These are phyloP conservation scores for Brachionichthys hirsutus DNA, from an alignment of 2,113 vertebrate genomes.

Conservation along the genomic window DNA sequence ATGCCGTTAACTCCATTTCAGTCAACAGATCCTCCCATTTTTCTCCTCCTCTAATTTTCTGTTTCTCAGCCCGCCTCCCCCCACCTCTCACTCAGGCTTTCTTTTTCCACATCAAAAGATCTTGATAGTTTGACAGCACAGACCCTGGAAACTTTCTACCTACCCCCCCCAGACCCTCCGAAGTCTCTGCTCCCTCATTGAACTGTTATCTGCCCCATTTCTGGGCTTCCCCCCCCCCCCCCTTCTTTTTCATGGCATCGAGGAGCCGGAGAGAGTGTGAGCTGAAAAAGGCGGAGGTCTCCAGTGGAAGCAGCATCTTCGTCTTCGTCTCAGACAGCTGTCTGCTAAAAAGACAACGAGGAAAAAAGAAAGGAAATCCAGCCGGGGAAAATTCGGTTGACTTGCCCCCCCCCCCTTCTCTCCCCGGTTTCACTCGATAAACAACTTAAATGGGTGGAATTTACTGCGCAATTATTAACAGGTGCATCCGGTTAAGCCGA, in stretches of 20 bases:
- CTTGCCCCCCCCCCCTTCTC: constrained; percentile 4
- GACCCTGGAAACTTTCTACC: constrained; percentile 66
- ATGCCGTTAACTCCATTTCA: constrained; percentile 35
- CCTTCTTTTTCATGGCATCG: constrained; percentile 68
- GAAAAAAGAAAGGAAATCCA: constrained; percentile 20
- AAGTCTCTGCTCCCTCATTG: constrained; percentile 71
- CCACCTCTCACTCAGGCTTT: constrained; percentile 26
- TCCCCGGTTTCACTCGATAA: constrained; percentile 30
- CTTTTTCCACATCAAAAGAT: constrained; percentile 70
- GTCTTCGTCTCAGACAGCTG: constrained; percentile 74
- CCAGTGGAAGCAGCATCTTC: constrained; percentile 71
- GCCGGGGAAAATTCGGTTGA: constrained; percentile 36
- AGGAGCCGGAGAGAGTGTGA: constrained; percentile 54
- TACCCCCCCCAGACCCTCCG: constrained; percentile 66
- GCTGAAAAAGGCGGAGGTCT: constrained; percentile 62
- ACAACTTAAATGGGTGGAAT: constrained; percentile 40
- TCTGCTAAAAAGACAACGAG: constrained; percentile 61
- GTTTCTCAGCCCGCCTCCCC: constrained; percentile 26
- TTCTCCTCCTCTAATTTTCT: constrained; percentile 26
- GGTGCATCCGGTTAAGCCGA: constrained; percentile 5
- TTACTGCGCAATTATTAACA: constrained; percentile 12
- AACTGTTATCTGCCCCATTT: constrained; percentile 79
- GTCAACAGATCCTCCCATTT: constrained; percentile 42
- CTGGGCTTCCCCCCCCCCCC: constrained; percentile 39
- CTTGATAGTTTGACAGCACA: constrained; percentile 76